These are phyloP conservation scores for Aulostomus chinensis DNA, from an alignment of 2,797 vertebrate genomes.

Conservation along the genomic window DNA sequence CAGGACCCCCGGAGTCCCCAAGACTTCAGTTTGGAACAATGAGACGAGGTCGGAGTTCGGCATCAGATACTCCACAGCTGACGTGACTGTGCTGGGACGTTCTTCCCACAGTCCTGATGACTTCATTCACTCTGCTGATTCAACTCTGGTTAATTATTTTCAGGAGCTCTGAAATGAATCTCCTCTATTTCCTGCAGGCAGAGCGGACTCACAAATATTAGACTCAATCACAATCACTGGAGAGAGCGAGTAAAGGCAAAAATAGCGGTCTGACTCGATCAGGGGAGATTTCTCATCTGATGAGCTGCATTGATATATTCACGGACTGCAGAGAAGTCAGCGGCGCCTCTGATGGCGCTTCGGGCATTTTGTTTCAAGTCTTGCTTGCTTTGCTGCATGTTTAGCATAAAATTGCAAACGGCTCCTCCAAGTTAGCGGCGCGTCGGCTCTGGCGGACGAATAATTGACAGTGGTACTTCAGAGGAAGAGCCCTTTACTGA, in stretches of 20 bases:
- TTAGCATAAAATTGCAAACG: conserved; percentile 41
- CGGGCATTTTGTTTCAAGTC: conserved; percentile 34
- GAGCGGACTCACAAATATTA: conserved; percentile 15
- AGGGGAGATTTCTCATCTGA: conserved; percentile 12
- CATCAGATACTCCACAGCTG: too few species aligned
- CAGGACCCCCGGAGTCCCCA: too few species aligned
- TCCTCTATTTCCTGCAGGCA: conserved; percentile 2
- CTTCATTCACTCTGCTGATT: neutral
- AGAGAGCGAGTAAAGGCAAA: conserved; percentile 11
- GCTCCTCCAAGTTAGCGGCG: conserved; percentile 22
- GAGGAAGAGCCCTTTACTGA: conserved; percentile 11
- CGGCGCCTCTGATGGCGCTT: conserved; percentile 32
- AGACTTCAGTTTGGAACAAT: too few species aligned
- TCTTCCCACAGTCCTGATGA: too few species aligned
- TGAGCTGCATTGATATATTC: conserved; percentile 19
- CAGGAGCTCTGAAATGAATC: neutral
- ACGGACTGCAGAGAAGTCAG: conserved; percentile 18
- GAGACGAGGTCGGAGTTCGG: too few species aligned
- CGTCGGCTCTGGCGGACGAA: too few species aligned
- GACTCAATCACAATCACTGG: conserved; percentile 1
- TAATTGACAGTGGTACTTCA: neutral
- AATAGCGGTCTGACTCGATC: conserved; percentile 11
- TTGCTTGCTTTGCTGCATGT: conserved; percentile 14
- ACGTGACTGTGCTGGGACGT: too few species aligned
- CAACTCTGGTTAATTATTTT: conserved; percentile 8